phyloP scores from a whole-genome alignment of 2,888 invertebrate genomes.

The Oxytorus armatus region DNA sequence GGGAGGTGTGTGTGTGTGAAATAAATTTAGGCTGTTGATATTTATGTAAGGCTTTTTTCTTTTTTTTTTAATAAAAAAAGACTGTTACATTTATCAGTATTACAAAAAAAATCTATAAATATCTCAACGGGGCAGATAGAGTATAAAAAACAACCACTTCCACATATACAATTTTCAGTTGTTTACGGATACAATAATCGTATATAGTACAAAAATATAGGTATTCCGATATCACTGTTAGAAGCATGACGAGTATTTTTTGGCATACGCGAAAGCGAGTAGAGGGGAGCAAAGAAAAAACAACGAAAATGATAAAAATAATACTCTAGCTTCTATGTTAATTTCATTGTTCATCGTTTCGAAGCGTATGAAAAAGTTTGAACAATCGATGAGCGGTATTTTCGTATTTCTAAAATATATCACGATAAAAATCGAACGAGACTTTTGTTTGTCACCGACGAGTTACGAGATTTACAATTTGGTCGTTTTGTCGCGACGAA shows the following conservation, averaged over 20 bases:
- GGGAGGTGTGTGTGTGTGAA: constrained; percentile 3
- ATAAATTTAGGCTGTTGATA: constrained; percentile 32
- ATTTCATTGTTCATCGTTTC: constrained; percentile 20
- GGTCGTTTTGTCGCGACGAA: background rate
- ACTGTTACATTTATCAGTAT: constrained; percentile 59
- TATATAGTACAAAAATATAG: constrained; percentile 55
- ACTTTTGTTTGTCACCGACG: too few relatives aligned
- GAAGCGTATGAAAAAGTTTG: background rate
- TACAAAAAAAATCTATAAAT: constrained; percentile 66
- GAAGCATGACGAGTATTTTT: constrained; percentile 63
- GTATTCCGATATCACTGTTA: constrained; percentile 61
- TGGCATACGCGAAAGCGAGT: constrained; percentile 34
- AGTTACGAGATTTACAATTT: too few relatives aligned
- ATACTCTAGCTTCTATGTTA: constrained; percentile 69
- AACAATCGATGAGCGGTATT: constrained; percentile 17
- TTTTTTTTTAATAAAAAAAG: constrained; percentile 63
- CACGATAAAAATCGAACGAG: too few relatives aligned
- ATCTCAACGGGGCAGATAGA: constrained; percentile 63
- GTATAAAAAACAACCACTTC: too few relatives aligned
- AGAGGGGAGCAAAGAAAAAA: constrained; percentile 26
- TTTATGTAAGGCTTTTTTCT: constrained; percentile 58
- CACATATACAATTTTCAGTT: too few relatives aligned
- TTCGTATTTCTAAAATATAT: constrained; percentile 40
- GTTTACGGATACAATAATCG: constrained; percentile 37
- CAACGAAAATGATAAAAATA: constrained; percentile 71